Base-by-base conservation (phyloP, 2,888 invertebrate species). In the Rapana venosa region DNA sequence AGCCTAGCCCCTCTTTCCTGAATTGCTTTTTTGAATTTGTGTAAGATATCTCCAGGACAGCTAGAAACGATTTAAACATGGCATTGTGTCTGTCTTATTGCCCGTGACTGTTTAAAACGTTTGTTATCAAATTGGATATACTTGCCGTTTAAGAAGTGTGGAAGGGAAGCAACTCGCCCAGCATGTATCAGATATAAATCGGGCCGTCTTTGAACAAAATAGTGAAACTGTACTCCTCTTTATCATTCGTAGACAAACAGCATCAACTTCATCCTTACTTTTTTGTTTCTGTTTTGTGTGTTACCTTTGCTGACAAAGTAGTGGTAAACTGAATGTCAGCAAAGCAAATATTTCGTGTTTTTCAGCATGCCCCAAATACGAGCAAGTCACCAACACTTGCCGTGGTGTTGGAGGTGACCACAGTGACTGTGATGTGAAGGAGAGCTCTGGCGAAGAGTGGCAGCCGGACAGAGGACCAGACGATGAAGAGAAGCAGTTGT, bases 221-320 rank as follows among this genome's bases (percentile, higher is more conserved):
- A 66, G 5, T 66, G 13, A 66, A 66, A 66, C 13, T 66, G 13
- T 66, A 66, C 20, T 66, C 8, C 66, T 66, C 30, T 6, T 77
- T 77, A 30, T 77, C 26, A 30, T 77, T 77, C 74, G 26, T 77
- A 30, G 8, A 13, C 2, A 77, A 26, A 77, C 30, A 77, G 30
- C 22, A 77, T 77, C 30, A 17, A 66, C 13, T 66, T 66, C 66
- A 66, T 6, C 66, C 66, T 66, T 2, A 13, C 4, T 66, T 66
- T 66, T 66, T 66, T 66, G 20, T 66, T 66, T 66, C 26, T 66
- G 66, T 13, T 1, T 15, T 77, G 26, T 77, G 26, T 77, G 22
- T 22, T 77, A 77, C 30, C 74, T 77, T 77, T 77, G 74, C n/a
- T 77, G 74, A 77, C 74, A 30, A 77, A 77, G n/a, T n/a, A n/a